Evolutionary conservation across 1,140 invertebrate species (phyloP).

Genomic region (Drosophila saltans): DNA sequence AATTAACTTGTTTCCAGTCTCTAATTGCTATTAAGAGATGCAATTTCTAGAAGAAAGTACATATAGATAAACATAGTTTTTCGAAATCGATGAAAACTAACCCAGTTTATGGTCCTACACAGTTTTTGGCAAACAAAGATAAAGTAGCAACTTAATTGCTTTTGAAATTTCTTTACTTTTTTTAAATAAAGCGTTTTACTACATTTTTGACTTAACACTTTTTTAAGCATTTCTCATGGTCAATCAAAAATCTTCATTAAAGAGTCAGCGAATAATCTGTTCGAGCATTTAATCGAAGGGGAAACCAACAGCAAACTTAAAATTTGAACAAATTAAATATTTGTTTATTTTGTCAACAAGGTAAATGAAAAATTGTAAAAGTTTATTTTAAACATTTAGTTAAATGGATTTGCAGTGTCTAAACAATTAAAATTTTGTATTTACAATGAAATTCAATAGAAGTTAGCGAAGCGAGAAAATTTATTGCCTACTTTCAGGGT

Average conservation of each 20-base stretch:
- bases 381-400: conserved; percentile 13
- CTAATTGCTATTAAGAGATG: too few relatives aligned
- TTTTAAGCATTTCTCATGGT: conserved; percentile 56
- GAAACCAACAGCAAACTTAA: background rate
- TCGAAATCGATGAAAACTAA: too few relatives aligned
- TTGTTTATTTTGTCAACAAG: background rate
- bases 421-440: background rate
- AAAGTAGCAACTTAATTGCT: conserved; percentile 29
- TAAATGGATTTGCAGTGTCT: conserved; percentile 3
- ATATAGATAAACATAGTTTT: too few relatives aligned
- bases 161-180: conserved; percentile 35
- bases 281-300: too few relatives aligned
- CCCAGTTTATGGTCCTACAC: background rate
- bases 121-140: conserved; percentile 32
- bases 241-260: conserved; percentile 46
- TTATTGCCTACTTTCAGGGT: background rate
- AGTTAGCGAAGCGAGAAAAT: background rate
- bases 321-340: background rate
- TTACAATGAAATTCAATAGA: background rate
- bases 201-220: conserved; percentile 68
- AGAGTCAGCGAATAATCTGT: too few relatives aligned
- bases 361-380: background rate
- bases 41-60: too few relatives aligned
- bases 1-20: too few relatives aligned
- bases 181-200: conserved; percentile 71